Percentiles rank a stretch among this genome's conserved stretches.
These are phyloP conservation scores for Hephaestus fuliginosus DNA, from an alignment of 2,797 vertebrate genomes.

Conservation along the genomic window DNA sequence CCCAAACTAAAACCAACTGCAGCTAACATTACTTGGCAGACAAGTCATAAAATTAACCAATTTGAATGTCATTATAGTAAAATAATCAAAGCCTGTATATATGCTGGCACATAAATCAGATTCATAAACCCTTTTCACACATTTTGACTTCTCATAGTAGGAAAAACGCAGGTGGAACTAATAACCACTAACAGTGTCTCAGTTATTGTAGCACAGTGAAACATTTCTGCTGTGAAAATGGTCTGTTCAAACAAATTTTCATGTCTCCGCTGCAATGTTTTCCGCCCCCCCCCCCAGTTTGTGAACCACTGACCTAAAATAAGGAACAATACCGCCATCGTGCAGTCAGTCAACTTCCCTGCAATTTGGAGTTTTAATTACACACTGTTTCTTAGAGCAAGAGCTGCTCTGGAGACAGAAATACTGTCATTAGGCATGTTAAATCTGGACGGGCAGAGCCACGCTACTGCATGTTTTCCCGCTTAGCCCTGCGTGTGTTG, in stretches of 20 bases:
- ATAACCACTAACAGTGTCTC: not conserved
- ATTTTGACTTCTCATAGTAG: not conserved
- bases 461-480: not conserved
- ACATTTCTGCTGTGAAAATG: not conserved
- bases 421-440: not conserved
- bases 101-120: no score
- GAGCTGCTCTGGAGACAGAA: not conserved
- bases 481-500: not conserved
- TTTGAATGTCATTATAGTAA: no score
- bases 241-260: not conserved
- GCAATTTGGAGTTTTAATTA: constrained; percentile 22
- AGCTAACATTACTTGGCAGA: no score
- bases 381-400: not conserved
- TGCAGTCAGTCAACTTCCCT: not conserved
- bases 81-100: not conserved
- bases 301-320: constrained; percentile 2
- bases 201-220: not conserved
- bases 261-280: not conserved
- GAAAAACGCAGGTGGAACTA: not conserved
- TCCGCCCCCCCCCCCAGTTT: not conserved
- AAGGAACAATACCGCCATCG: not conserved
- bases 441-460: not conserved
- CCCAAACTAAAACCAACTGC: no score
- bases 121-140: not conserved
- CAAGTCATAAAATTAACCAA: no score